Evolutionary conservation across 2,113 vertebrate genomes (phyloP).

Genomic region (Benitochromis conjunctus): DNA sequence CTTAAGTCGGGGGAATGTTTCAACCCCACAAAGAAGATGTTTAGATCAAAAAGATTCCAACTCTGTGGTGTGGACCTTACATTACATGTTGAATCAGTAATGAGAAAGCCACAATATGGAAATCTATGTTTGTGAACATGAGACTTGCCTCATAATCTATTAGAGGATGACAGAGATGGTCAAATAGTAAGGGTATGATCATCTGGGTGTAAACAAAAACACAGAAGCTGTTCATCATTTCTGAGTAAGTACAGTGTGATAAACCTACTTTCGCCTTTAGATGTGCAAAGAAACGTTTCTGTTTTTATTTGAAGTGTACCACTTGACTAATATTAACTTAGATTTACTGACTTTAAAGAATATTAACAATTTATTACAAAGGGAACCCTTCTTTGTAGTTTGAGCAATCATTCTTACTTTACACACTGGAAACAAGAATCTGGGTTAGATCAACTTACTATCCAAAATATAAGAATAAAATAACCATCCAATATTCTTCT

Average conservation of each 20-base stretch:
- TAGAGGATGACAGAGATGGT: neutral
- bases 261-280: neutral
- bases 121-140: neutral
- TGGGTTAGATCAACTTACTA: neutral
- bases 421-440: neutral
- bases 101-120: neutral
- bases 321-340: too few species aligned
- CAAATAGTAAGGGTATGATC: neutral
- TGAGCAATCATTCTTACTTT: neutral
- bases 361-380: neutral
- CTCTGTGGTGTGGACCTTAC: neutral
- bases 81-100: neutral
- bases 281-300: too few species aligned
- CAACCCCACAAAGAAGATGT: neutral
- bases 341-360: neutral
- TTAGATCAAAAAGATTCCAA: neutral
- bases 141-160: neutral
- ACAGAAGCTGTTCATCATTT: neutral
- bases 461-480: neutral
- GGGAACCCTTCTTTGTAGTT: too few species aligned
- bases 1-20: neutral
- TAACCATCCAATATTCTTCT: neutral
- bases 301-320: too few species aligned
- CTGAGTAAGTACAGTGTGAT: neutral
- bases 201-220: neutral